These are phyloP conservation scores for Drosophila auraria DNA, from an alignment of 1,140 invertebrate genomes.

Conservation along the genomic window DNA sequence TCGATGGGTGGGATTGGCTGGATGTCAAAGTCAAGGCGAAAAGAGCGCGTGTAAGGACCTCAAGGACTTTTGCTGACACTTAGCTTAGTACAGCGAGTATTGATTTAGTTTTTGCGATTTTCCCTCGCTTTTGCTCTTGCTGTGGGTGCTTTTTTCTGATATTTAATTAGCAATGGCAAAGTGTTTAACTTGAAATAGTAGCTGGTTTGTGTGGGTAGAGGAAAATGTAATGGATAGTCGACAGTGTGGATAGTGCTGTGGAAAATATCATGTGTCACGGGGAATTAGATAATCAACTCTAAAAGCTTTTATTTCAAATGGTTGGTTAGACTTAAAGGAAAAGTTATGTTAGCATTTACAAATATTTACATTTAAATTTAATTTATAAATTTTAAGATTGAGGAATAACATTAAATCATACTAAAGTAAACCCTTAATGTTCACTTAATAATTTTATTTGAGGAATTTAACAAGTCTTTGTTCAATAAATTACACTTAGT, in stretches of 20 bases:
- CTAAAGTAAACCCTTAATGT: not conserved
- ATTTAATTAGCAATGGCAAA: slow-evolving; percentile 71
- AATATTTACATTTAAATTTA: no score
- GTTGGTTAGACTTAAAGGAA: not conserved
- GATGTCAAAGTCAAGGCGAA: slow-evolving; percentile 80
- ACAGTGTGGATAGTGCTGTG: not conserved
- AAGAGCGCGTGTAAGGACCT: slow-evolving; percentile 57
- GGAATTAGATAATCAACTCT: not conserved
- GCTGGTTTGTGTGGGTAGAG: slow-evolving; percentile 8
- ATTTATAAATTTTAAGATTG: no score
- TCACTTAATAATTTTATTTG: not conserved
- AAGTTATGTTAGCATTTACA: no score
- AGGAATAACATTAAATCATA: no score
- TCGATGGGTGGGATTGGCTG: slow-evolving; percentile 31
- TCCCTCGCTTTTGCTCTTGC: slow-evolving; percentile 7
- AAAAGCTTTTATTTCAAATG: no score
- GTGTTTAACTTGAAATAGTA: slow-evolving; percentile 61
- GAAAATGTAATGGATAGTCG: slow-evolving; percentile 1
- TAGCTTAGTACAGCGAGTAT: slow-evolving; percentile 58
- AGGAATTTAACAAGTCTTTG: not conserved
- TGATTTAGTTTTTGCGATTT: slow-evolving; percentile 72
- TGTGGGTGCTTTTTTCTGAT: slow-evolving; percentile 13
- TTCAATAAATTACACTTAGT: no score
- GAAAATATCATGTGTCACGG: slow-evolving; percentile 2
- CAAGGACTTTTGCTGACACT: slow-evolving; percentile 66